phyloP scores from a whole-genome alignment of 2,113 vertebrate species.

The Tympanuchus pallidicinctus region DNA sequence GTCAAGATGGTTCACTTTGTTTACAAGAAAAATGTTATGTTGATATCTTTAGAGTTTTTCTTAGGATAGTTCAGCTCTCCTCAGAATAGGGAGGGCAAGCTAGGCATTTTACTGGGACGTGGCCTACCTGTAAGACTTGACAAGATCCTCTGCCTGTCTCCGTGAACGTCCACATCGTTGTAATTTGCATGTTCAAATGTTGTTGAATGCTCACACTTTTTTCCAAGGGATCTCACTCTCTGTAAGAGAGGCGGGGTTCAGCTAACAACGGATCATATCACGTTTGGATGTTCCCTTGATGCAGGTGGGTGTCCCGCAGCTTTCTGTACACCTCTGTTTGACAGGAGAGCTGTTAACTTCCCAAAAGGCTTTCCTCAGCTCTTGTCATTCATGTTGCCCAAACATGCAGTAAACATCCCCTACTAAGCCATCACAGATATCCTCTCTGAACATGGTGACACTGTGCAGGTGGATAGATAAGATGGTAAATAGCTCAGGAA shows the following conservation, averaged over 20 bases:
- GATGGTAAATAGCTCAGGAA: background rate
- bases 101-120: background rate
- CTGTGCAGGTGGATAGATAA: conserved; percentile 2
- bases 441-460: background rate
- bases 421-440: conserved; percentile 12
- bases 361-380: background rate
- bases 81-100: background rate
- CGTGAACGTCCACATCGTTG: background rate
- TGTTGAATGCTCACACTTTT: background rate
- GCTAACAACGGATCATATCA: background rate
- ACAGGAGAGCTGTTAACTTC: background rate
- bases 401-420: background rate
- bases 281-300: background rate
- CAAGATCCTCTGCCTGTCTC: background rate
- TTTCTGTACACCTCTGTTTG: background rate
- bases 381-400: background rate
- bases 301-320: background rate
- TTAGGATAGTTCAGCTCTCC: background rate
- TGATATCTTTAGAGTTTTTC: background rate
- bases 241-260: background rate
- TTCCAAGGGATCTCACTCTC: background rate
- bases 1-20: background rate
- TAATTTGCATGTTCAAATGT: background rate
- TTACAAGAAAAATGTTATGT: background rate
- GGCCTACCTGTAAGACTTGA: background rate